These are phyloP conservation scores for Pristionchus fissidentatus DNA, from an alignment of 2,888 invertebrate species.

Conservation along the genomic window DNA sequence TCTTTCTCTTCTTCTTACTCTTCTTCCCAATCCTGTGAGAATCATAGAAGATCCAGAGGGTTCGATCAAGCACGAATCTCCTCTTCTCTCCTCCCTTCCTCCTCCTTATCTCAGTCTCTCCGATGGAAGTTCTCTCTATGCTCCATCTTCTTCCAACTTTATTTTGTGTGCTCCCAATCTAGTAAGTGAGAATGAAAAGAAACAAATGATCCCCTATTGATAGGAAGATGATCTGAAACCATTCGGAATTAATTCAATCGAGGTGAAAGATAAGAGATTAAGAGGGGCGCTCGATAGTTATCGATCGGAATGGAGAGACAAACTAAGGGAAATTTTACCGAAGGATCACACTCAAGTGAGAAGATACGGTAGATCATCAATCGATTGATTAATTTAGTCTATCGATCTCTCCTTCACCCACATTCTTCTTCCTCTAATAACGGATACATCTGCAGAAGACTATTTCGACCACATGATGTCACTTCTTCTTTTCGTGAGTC, in stretches of 20 bases:
- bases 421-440: conserved; percentile 15
- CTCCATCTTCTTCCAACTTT: conserved; percentile 53
- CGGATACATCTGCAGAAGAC: neutral
- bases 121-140: conserved; percentile 60
- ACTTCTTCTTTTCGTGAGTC: neutral
- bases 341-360: neutral
- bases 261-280: neutral
- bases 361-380: neutral
- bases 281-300: neutral
- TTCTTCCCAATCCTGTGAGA: neutral
- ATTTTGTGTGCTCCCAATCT: conserved; percentile 54
- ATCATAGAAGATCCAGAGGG: neutral
- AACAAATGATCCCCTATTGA: neutral
- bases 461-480: neutral
- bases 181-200: neutral
- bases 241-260: neutral
- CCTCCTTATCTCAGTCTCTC: conserved; percentile 31
- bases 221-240: conserved; percentile 26
- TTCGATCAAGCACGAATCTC: neutral
- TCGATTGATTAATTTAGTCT: neutral
- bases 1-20: conserved; percentile 1
- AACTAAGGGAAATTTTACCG: neutral
- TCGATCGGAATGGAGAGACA: neutral
- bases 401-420: conserved; percentile 7
- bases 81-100: conserved; percentile 5